Evolutionary conservation across 2,888 invertebrate species (phyloP).

Genomic region (Alloscopus bannaensis): DNA sequence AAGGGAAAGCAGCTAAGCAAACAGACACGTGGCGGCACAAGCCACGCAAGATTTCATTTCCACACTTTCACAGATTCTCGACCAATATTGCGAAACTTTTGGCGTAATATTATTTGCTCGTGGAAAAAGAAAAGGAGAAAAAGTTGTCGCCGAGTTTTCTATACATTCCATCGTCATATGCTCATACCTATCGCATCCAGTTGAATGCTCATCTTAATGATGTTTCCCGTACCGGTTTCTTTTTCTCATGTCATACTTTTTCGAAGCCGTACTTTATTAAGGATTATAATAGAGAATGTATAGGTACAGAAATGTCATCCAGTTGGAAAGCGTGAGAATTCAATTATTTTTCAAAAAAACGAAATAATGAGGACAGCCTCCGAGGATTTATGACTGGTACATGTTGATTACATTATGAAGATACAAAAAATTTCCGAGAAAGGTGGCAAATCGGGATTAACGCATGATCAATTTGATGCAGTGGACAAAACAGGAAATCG

Average conservation of each 20-base stretch:
- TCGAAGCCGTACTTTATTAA: not conserved
- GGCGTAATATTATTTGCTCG: constrained; percentile 14
- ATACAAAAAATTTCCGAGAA: too few species aligned
- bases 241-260: constrained; percentile 19
- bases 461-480: constrained; percentile 8
- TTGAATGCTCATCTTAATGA: constrained; percentile 41
- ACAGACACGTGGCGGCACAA: constrained; percentile 19
- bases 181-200: constrained; percentile 19
- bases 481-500: constrained; percentile 12
- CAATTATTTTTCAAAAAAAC: too few species aligned
- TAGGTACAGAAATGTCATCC: too few species aligned
- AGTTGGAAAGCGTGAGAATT: too few species aligned
- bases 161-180: not conserved
- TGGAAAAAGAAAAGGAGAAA: constrained; percentile 11
- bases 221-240: constrained; percentile 16
- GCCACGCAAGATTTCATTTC: constrained; percentile 15
- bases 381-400: too few species aligned
- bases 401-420: too few species aligned
- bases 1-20: constrained; percentile 17
- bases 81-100: constrained; percentile 48
- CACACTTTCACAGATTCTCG: constrained; percentile 20
- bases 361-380: too few species aligned
- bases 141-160: too few species aligned
- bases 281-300: too few species aligned
- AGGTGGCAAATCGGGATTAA: constrained; percentile 14